Evolutionary conservation across 2,888 invertebrate genomes (phyloP).

Genomic region (Empis livida): DNA sequence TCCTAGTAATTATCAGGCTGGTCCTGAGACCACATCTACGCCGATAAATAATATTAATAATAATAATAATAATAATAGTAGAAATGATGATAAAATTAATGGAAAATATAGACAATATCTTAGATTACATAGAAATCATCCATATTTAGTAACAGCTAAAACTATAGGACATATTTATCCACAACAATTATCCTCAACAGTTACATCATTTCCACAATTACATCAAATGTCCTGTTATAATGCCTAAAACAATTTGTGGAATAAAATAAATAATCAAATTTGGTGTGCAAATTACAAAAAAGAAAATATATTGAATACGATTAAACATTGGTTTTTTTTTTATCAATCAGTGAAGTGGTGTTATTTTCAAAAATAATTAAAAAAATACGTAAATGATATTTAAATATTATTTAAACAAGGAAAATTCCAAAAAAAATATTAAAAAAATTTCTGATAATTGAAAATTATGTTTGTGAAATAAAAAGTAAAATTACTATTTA

Average conservation of each 20-base stretch:
- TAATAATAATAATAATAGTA: not conserved
- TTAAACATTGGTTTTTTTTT: not conserved
- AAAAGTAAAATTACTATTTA: too few species aligned
- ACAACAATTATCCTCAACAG: conserved; percentile 21
- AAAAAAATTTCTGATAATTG: too few species aligned
- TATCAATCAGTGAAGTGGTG: too few species aligned
- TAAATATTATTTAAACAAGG: too few species aligned
- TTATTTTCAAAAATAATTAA: too few species aligned
- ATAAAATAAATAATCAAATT: too few species aligned
- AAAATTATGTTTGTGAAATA: too few species aligned
- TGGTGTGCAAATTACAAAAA: not conserved
- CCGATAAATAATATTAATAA: not conserved
- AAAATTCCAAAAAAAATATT: too few species aligned
- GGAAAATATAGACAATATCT: conserved; percentile 35
- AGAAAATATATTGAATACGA: too few species aligned
- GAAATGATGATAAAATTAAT: not conserved
- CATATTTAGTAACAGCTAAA: conserved; percentile 40
- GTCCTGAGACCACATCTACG: conserved; percentile 32
- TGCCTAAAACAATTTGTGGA: conserved; percentile 39
- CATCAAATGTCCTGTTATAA: conserved; percentile 47
- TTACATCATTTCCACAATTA: conserved; percentile 39
- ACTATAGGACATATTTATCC: conserved; percentile 37
- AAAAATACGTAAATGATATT: too few species aligned
- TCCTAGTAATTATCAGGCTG: conserved; percentile 38
- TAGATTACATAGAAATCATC: conserved; percentile 44